Evolutionary conservation across 2,113 vertebrate species (phyloP).

Genomic region (Chunga burmeisteri): DNA sequence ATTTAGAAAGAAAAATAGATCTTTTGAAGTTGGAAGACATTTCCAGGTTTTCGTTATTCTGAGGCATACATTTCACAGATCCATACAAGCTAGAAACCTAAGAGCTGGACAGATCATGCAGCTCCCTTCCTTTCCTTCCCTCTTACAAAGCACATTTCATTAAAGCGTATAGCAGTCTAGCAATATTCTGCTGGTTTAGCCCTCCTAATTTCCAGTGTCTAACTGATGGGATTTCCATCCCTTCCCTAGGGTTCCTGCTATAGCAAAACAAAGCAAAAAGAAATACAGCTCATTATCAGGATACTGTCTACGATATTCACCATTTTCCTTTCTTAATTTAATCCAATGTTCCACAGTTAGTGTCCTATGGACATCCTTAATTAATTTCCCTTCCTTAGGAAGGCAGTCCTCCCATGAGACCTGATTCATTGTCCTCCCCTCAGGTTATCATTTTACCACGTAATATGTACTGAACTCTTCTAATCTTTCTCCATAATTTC

Average conservation of each 20-base stretch:
- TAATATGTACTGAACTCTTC: not conserved
- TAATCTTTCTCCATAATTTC: not conserved
- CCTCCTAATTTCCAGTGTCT: not conserved
- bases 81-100: not conserved
- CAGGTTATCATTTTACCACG: not conserved
- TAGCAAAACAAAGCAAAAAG: not conserved
- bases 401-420: not conserved
- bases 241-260: not conserved
- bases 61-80: not conserved
- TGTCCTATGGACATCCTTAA: not conserved
- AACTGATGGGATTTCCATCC: not conserved
- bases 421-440: not conserved
- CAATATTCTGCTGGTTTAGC: not conserved
- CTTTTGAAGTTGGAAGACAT: not conserved
- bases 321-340: not conserved
- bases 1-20: slow-evolving; percentile 4
- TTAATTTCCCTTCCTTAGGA: not conserved
- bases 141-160: not conserved
- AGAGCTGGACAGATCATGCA: not conserved
- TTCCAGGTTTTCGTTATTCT: not conserved
- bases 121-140: not conserved
- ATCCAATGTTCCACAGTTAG: not conserved
- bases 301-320: not conserved
- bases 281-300: not conserved
- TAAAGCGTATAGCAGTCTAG: not conserved